phyloP scores from a whole-genome alignment of 2,113 vertebrate genomes.

The Amphiprion percula region DNA sequence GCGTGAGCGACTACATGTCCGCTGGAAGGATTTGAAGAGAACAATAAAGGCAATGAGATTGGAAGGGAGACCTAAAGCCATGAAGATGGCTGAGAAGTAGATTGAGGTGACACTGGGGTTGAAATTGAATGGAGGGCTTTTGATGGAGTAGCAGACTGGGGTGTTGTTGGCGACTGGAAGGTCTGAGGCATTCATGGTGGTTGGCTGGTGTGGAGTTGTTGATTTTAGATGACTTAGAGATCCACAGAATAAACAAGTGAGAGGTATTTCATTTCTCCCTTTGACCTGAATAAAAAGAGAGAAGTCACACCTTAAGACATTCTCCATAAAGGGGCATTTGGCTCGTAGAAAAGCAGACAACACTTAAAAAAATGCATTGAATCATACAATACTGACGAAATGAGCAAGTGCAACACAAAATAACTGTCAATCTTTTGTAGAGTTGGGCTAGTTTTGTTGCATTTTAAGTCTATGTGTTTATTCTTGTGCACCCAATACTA shows the following conservation, averaged over 20 bases:
- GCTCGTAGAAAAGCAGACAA: not conserved
- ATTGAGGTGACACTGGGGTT: slow-evolving; percentile 77
- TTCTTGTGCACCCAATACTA: not conserved
- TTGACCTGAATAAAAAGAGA: slow-evolving; percentile 34
- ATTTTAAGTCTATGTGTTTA: slow-evolving; percentile 5
- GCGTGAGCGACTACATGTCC: slow-evolving; percentile 79
- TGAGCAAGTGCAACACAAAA: not conserved
- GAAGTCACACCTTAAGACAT: not conserved
- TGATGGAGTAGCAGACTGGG: slow-evolving; percentile 79
- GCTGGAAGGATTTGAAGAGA: slow-evolving; percentile 86
- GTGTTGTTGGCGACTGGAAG: slow-evolving; percentile 32
- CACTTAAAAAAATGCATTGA: not conserved
- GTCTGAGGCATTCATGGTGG: slow-evolving; percentile 53
- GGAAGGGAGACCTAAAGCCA: slow-evolving; percentile 88
- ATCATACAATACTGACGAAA: not conserved
- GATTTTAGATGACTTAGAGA: slow-evolving; percentile 19
- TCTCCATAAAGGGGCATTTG: not conserved
- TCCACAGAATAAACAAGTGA: not conserved
- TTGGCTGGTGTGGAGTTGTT: not conserved
- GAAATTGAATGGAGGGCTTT: slow-evolving; percentile 65
- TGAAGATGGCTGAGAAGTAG: slow-evolving; percentile 88
- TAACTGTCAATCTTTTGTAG: not conserved
- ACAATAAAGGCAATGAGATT: slow-evolving; percentile 93
- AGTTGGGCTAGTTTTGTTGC: not conserved
- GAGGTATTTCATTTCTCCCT: slow-evolving; percentile 19